Conservation (phyloP, 2,888 invertebrate genomes). For the Scaptomyza polygonia region DNA sequence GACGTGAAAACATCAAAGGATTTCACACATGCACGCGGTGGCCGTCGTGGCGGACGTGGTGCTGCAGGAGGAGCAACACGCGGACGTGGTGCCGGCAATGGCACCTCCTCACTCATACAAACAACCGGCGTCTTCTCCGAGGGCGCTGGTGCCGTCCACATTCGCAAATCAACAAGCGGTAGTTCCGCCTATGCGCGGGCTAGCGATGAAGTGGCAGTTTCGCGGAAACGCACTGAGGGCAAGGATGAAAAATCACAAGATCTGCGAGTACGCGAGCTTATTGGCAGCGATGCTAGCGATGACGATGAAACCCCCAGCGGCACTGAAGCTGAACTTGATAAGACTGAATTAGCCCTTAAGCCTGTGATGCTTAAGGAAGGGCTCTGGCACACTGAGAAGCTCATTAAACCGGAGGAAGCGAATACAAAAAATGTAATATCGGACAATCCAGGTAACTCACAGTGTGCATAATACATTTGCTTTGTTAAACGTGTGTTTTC, state of each 20-base stretch:
- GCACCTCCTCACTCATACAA: constrained; percentile 79
- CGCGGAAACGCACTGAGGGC: constrained; percentile 72
- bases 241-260: constrained; percentile 78
- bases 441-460: constrained; percentile 25
- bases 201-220: constrained; percentile 68
- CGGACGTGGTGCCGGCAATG: constrained; percentile 70
- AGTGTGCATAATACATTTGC: not conserved
- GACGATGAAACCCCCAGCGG: constrained; percentile 60
- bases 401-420: constrained; percentile 24
- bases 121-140: constrained; percentile 84
- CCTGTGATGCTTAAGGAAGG: constrained; percentile 82
- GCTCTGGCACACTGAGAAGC: constrained; percentile 54
- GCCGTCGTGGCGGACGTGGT: constrained; percentile 66
- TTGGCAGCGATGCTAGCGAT: constrained; percentile 65
- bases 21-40: constrained; percentile 71
- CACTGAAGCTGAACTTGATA: constrained; percentile 69
- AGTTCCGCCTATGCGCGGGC: constrained; percentile 65
- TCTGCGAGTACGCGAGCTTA: constrained; percentile 71
- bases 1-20: constrained; percentile 84
- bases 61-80: constrained; percentile 56
- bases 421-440: constrained; percentile 7
- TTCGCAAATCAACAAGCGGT: constrained; percentile 66
- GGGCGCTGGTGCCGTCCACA: constrained; percentile 80
- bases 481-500: not conserved
- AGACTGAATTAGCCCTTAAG: constrained; percentile 77